Conservation (phyloP, 1,140 invertebrate species). For the Carcinoscorpius rotundicauda region DNA sequence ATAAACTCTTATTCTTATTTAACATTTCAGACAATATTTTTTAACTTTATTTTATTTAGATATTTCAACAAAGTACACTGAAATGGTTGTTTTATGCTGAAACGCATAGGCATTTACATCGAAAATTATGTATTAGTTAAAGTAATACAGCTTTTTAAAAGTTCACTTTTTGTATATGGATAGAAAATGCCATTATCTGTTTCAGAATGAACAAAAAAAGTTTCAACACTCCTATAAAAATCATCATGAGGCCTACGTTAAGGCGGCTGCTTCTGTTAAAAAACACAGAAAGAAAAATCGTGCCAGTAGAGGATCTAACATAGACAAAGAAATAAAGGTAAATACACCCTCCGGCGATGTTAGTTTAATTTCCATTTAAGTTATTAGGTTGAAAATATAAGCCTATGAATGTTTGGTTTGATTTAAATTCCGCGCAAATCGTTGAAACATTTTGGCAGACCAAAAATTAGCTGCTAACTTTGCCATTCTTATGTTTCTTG, state of each 20-base stretch:
- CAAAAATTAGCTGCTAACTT: too few relatives aligned
- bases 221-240: slow-evolving; percentile 79
- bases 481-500: too few relatives aligned
- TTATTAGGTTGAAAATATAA: too few relatives aligned
- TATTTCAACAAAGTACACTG: neutral
- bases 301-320: slow-evolving; percentile 48
- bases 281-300: slow-evolving; percentile 73
- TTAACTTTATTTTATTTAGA: too few relatives aligned
- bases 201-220: slow-evolving; percentile 74
- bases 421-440: too few relatives aligned
- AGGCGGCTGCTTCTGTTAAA: slow-evolving; percentile 73
- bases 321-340: slow-evolving; percentile 80
- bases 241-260: slow-evolving; percentile 71
- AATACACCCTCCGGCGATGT: slow-evolving; percentile 6
- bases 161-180: slow-evolving; percentile 6
- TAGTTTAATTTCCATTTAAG: too few relatives aligned
- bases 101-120: neutral
- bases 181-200: slow-evolving; percentile 26
- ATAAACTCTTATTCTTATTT: too few relatives aligned
- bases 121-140: neutral
- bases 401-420: too few relatives aligned
- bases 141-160: neutral
- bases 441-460: too few relatives aligned
- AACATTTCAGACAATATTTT: too few relatives aligned
- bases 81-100: neutral